Evolutionary conservation across 1,140 invertebrate species (phyloP).

Genomic region (Coelopa frigida): DNA sequence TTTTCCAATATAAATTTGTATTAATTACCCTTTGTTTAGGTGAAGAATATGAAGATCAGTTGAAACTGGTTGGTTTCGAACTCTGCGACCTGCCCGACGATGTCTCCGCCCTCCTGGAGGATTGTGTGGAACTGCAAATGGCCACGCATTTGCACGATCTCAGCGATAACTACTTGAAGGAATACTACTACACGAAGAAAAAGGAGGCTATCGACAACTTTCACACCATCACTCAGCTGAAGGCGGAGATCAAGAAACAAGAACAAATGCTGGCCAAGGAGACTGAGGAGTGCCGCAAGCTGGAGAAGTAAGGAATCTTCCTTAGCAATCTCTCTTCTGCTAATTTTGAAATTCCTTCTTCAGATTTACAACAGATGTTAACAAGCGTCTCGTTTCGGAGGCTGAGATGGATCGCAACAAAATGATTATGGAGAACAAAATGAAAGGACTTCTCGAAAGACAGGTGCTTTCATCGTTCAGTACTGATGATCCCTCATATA

Average conservation of each 20-base stretch:
- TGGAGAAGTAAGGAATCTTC: conserved; percentile 19
- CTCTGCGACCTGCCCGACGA: conserved; percentile 30
- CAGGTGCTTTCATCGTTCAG: no score
- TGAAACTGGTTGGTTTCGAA: conserved; percentile 25
- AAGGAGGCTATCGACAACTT: conserved; percentile 26
- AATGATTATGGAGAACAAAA: conserved; percentile 13
- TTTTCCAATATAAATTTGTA: no score
- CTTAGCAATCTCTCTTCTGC: not conserved
- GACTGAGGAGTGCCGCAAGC: conserved; percentile 5
- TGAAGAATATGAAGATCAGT: conserved; percentile 23
- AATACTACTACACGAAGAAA: conserved; percentile 23
- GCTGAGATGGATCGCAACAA: conserved; percentile 14
- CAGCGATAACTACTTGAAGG: conserved; percentile 20
- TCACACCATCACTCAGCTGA: conserved; percentile 13
- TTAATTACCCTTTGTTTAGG: conserved; percentile 14
- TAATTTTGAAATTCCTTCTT: not conserved
- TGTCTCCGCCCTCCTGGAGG: conserved; percentile 21
- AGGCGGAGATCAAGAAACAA: conserved; percentile 15
- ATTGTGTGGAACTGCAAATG: conserved; percentile 20
- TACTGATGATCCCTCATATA: not conserved
- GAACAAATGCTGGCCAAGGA: conserved; percentile 18
- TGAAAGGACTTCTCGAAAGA: conserved; percentile 17
- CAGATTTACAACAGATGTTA: conserved; percentile 19
- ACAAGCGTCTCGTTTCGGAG: conserved; percentile 20
- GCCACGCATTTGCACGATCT: conserved; percentile 21